Evolutionary conservation across 2,797 vertebrate genomes (phyloP).

Genomic region (Argya squamiceps): DNA sequence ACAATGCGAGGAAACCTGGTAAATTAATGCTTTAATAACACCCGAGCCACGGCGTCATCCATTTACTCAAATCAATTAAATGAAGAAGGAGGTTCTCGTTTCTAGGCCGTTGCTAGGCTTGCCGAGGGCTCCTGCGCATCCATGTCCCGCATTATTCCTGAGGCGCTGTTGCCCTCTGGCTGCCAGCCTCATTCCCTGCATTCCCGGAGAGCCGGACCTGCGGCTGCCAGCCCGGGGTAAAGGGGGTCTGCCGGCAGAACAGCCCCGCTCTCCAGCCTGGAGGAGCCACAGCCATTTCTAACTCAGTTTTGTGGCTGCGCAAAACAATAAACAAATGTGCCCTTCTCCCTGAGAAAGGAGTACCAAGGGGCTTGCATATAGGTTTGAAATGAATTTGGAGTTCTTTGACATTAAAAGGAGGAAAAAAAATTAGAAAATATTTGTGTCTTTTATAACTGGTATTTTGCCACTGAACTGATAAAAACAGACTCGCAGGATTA

Average conservation of each 20-base stretch:
- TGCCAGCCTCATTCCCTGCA: conserved; percentile 4
- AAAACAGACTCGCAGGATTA: neutral
- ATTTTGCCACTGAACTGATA: neutral
- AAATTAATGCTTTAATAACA: conserved; percentile 71
- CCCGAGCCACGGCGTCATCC: conserved; percentile 31
- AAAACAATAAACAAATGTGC: neutral
- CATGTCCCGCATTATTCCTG: conserved; percentile 28
- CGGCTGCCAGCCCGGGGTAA: too few relatives aligned
- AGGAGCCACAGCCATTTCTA: neutral
- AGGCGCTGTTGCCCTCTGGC: conserved; percentile 65
- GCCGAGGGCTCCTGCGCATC: neutral
- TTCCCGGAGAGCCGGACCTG: neutral
- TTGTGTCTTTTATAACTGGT: neutral
- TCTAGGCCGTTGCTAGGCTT: conserved; percentile 44
- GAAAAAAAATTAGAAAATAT: neutral
- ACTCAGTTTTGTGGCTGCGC: neutral
- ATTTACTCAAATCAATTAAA: conserved; percentile 60
- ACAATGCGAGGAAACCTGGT: neutral
- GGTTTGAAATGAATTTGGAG: neutral
- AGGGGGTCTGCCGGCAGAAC: neutral
- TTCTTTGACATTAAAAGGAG: neutral
- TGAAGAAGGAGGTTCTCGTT: conserved; percentile 11
- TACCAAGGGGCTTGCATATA: neutral
- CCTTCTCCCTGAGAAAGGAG: neutral
- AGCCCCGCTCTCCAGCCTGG: neutral